Evolutionary conservation across 2,797 vertebrate species (phyloP).

Genomic region (Mormyrus hasselquistii): DNA sequence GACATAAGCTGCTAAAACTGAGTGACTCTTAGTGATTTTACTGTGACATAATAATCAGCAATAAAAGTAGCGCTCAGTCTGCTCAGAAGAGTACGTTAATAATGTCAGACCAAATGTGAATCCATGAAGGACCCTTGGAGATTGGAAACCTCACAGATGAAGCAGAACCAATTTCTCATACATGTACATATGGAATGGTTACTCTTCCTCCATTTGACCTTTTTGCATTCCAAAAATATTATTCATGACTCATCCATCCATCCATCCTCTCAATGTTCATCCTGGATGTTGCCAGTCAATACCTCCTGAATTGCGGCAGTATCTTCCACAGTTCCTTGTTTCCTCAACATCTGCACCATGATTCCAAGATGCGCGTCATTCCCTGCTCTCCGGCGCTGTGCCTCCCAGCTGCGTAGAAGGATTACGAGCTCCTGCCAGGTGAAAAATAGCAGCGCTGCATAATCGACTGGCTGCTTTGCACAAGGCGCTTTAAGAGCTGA

Average conservation of each 20-base stretch:
- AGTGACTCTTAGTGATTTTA: neutral
- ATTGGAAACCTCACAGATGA: neutral
- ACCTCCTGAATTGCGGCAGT: neutral
- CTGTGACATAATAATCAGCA: neutral
- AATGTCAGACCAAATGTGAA: neutral
- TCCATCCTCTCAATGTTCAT: neutral
- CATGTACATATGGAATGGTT: neutral
- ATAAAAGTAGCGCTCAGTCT: neutral
- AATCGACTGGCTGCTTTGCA: neutral
- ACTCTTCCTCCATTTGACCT: neutral
- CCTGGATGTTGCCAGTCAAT: neutral
- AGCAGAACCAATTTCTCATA: neutral
- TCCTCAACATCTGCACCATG: neutral
- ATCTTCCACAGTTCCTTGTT: neutral
- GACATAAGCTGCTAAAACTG: neutral
- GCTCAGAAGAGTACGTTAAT: neutral
- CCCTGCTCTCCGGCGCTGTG: neutral
- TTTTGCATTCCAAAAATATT: neutral
- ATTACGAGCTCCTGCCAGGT: conserved; percentile 20
- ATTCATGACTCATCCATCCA: neutral
- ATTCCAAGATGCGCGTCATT: neutral
- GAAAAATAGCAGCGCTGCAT: conserved; percentile 1
- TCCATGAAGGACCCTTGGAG: neutral
- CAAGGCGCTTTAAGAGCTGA: neutral
- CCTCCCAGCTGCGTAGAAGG: conserved; percentile 8